phyloP scores from a whole-genome alignment of 2,113 vertebrate genomes.

The Cacatua alba region DNA sequence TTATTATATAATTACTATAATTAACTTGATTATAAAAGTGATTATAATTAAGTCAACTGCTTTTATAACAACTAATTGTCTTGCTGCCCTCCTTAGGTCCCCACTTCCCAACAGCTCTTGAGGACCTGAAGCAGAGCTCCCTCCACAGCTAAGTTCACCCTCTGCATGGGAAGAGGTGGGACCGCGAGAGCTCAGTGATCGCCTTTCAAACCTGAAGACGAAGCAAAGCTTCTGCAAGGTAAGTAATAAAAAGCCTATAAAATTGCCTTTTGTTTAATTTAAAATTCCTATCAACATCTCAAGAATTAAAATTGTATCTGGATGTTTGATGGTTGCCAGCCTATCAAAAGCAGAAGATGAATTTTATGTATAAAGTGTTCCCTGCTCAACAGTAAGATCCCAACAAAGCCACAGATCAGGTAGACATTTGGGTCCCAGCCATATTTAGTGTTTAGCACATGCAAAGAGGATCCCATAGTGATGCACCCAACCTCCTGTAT shows the following conservation, averaged over 20 bases:
- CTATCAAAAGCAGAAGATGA: not conserved
- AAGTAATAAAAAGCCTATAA: not conserved
- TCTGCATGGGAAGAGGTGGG: not conserved
- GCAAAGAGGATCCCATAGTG: not conserved
- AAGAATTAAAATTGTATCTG: not conserved
- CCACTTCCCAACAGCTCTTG: not conserved
- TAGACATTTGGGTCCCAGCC: not conserved
- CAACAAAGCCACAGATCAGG: not conserved
- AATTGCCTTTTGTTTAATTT: not conserved
- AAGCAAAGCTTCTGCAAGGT: not conserved
- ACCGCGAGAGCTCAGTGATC: fast-evolving
- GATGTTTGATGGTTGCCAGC: not conserved
- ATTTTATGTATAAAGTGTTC: not conserved
- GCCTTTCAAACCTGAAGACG: not conserved
- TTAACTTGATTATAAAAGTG: not conserved
- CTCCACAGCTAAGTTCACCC: not conserved
- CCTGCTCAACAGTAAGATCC: not conserved
- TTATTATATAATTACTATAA: not conserved
- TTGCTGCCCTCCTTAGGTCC: not conserved
- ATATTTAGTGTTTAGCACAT: fast-evolving
- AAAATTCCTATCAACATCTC: not conserved
- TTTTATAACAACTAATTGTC: not conserved
- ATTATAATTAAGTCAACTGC: not conserved
- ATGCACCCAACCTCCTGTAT: fast-evolving
- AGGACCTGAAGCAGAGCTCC: not conserved